Evolutionary conservation across 1,140 invertebrate species (phyloP).

Genomic region (Rhopalosiphum maidis): DNA sequence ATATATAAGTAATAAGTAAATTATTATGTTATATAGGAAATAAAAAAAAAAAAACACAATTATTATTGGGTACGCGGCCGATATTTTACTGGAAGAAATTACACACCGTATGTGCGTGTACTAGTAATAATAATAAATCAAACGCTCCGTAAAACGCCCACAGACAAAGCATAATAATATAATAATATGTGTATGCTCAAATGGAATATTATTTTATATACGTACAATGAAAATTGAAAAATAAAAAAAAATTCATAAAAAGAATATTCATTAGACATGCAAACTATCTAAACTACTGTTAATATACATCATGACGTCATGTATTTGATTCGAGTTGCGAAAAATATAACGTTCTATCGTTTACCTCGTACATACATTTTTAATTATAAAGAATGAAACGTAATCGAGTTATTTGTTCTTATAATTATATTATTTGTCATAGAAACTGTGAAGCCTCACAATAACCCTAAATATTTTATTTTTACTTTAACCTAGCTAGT

Average conservation of each 20-base stretch:
- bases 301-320: not conserved
- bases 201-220: not conserved
- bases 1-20: not conserved
- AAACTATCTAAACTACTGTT: no score
- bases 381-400: not conserved
- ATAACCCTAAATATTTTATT: not conserved
- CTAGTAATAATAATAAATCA: not conserved
- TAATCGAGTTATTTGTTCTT: not conserved
- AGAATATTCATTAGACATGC: not conserved
- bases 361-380: not conserved
- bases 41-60: not conserved
- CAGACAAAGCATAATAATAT: not conserved
- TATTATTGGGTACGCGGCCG: not conserved
- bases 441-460: not conserved
- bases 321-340: not conserved
- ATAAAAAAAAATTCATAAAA: not conserved
- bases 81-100: not conserved
- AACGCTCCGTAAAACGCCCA: not conserved
- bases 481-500: not conserved
- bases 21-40: not conserved
- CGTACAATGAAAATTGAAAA: not conserved
- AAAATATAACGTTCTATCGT: not conserved
- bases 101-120: not conserved
- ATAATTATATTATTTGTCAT: not conserved
- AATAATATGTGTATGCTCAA: not conserved